These are phyloP conservation scores for Botia kubotai DNA, from an alignment of 2,797 vertebrate genomes.

Conservation along the genomic window DNA sequence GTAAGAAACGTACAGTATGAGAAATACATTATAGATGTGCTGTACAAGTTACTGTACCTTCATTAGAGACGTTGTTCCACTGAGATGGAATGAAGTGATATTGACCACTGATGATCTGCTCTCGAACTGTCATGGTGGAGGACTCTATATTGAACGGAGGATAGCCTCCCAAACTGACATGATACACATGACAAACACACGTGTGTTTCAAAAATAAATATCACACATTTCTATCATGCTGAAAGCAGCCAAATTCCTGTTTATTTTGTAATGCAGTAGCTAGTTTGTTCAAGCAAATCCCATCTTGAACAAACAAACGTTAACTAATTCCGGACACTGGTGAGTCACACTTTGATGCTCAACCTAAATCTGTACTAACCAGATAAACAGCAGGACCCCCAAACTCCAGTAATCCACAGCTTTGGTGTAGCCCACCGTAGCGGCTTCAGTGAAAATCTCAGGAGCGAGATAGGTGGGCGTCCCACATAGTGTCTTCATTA, in stretches of 20 bases:
- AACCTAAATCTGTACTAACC: constrained; percentile 75
- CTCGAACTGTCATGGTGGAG: constrained; percentile 76
- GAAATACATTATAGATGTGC: neutral
- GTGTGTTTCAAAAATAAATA: neutral
- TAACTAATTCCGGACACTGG: neutral
- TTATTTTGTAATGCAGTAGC: neutral
- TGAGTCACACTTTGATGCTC: neutral
- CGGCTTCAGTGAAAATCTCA: constrained; percentile 87
- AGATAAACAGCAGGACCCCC: constrained; percentile 94
- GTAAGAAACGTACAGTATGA: neutral
- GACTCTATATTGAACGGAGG: constrained; percentile 88
- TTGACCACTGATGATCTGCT: constrained; percentile 87
- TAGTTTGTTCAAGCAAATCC: neutral
- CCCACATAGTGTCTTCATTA: constrained; percentile 94
- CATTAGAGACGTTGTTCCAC: constrained; percentile 84
- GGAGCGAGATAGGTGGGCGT: constrained; percentile 93
- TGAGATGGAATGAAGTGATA: constrained; percentile 84
- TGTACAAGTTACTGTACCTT: constrained; percentile 73
- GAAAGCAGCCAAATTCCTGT: neutral
- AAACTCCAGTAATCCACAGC: constrained; percentile 96
- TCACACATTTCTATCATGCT: neutral
- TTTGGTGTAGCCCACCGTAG: constrained; percentile 85
- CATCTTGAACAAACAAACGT: neutral
- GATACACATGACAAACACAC: neutral
- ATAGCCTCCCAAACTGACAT: constrained; percentile 87